Evolutionary conservation across 2,888 invertebrate genomes (phyloP), one percentile per base, ranked within the genome.

Genomic region (Lithophane leautieri): DNA sequence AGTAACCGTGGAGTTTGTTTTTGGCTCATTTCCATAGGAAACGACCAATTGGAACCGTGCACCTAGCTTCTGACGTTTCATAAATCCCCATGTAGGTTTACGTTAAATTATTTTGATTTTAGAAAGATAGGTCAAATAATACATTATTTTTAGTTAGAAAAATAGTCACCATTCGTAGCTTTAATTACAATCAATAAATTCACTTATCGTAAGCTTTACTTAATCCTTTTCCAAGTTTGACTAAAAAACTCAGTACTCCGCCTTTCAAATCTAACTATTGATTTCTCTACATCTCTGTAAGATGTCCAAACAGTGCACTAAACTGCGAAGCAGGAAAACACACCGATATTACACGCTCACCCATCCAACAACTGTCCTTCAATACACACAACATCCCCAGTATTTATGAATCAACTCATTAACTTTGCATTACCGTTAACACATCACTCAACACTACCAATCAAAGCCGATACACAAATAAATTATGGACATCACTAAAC

Each of bases 401-500:
- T 79, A 81, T 82, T 79, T 69, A 79, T 79, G 68, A 83, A 79
- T 12, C 19, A 58, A 25, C 75, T 79, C 75, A 83, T 82, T 83
- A 82, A 60, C 60, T 25, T 28, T 82, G 52, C 76, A 82, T 83
- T 42, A 81, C 66, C n/a, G 81, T 72, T 84, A 81, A 84, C 84
- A 84, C 78, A 81, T 84, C 83, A 76, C 86, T 87, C 77, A 78
- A 86, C 88, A 85, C 83, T 50, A 78, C 85, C 84, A 84, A 89
- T 90, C 88, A 89, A 87, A 88, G 81, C 80, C 86, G 75, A 87
- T 91, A 86, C 89, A 75, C 89, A 89, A 88, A 91, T 91, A 89
- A 87, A 91, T 89, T 79, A 87, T 87, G 81, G 73, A 87, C 84
- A 81, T 78, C 84, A 88, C 84, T 86, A 88, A 84, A 87, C 89